Evolutionary conservation across 2,888 invertebrate species (phyloP).

Genomic region (Alloplasta piceator): DNA sequence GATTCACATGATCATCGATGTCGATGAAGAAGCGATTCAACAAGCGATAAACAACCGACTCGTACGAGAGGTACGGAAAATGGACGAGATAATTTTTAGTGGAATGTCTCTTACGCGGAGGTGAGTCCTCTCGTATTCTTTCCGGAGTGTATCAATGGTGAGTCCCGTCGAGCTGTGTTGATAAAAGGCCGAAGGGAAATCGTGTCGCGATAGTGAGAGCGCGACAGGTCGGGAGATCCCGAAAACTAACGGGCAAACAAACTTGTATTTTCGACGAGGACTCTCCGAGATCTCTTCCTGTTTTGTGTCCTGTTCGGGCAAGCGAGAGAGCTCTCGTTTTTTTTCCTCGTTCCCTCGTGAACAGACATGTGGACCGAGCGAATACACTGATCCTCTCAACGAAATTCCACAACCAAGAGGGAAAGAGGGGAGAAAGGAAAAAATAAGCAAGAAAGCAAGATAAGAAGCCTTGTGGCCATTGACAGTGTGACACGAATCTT

Average conservation of each 20-base stretch:
- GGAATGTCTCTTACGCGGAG: constrained; percentile 1
- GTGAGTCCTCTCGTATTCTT: neutral
- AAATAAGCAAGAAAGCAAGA: neutral
- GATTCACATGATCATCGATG: constrained; percentile 63
- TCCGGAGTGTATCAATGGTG: constrained; percentile 39
- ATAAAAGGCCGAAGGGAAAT: constrained; percentile 73
- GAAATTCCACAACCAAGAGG: neutral
- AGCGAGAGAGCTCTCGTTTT: constrained; percentile 5
- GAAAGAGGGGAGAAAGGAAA: constrained; percentile 6
- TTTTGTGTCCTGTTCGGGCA: neutral
- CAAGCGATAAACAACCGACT: constrained; percentile 72
- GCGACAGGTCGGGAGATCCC: constrained; percentile 71
- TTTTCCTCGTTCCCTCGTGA: neutral
- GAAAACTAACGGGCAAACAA: constrained; percentile 52
- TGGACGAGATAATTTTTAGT: constrained; percentile 32
- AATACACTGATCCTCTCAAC: constrained; percentile 41
- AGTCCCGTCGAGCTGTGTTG: constrained; percentile 43
- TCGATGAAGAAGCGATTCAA: constrained; percentile 63
- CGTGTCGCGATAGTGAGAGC: constrained; percentile 68
- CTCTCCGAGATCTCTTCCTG: neutral
- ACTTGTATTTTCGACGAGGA: constrained; percentile 14
- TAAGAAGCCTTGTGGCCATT: constrained; percentile 25
- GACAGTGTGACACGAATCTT: constrained; percentile 29
- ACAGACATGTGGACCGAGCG: constrained; percentile 37
- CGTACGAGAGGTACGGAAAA: constrained; percentile 68